phyloP scores from a whole-genome alignment of 2,888 invertebrate species.

The Xiphydria camelus region DNA sequence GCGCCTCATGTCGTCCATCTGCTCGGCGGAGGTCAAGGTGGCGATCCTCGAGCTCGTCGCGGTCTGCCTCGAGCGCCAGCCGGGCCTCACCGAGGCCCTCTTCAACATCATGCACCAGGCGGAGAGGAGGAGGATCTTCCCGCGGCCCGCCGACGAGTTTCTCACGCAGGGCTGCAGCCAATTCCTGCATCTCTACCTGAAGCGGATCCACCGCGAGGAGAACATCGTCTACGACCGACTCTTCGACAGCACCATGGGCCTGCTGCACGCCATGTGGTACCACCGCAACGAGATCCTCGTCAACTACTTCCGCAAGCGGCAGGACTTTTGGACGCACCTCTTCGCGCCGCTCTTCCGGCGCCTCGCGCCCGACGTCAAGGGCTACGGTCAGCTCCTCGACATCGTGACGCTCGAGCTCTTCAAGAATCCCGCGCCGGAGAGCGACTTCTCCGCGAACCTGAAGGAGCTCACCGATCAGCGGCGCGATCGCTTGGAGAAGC shows the following conservation, averaged over 20 bases:
- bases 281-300: conserved; percentile 55
- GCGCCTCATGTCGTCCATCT: conserved; percentile 61
- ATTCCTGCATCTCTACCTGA: conserved; percentile 49
- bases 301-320: conserved; percentile 51
- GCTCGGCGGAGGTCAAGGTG: conserved; percentile 57
- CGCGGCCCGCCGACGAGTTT: conserved; percentile 51
- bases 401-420: conserved; percentile 54
- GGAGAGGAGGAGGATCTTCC: conserved; percentile 51
- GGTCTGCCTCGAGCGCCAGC: conserved; percentile 57
- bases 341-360: conserved; percentile 50
- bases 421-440: conserved; percentile 45
- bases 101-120: conserved; percentile 56
- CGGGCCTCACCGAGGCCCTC: conserved; percentile 56
- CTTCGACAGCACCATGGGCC: conserved; percentile 53
- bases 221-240: conserved; percentile 49
- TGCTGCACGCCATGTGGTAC: conserved; percentile 56
- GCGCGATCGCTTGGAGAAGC: conserved; percentile 40
- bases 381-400: conserved; percentile 53
- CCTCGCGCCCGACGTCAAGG: conserved; percentile 40
- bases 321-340: conserved; percentile 53
- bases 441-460: conserved; percentile 46
- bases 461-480: conserved; percentile 47
- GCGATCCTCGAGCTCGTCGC: conserved; percentile 58
- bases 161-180: conserved; percentile 53
- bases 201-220: conserved; percentile 46